phyloP scores from a whole-genome alignment of 2,113 vertebrate species.

The Hyla sarda region DNA sequence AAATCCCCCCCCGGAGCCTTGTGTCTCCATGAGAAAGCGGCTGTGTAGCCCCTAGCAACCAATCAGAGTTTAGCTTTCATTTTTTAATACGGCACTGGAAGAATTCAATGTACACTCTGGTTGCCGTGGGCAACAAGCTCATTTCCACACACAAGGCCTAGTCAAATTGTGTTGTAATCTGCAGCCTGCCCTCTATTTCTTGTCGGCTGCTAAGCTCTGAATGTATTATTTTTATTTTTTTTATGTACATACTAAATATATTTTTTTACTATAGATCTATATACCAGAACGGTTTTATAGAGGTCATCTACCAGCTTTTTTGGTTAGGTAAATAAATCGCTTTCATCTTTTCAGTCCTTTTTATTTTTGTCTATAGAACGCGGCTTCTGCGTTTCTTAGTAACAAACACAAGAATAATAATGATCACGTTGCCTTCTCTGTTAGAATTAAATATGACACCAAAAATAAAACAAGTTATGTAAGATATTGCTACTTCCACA shows the following conservation, averaged over 20 bases:
- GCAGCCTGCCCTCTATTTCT: neutral
- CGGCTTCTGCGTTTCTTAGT: neutral
- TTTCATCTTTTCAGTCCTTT: too few species aligned
- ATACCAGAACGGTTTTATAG: neutral
- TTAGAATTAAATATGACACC: slow-evolving; percentile 1
- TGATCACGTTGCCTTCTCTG: neutral
- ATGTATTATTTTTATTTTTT: neutral
- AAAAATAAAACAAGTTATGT: neutral
- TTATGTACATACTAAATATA: neutral
- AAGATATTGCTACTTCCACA: slow-evolving; percentile 10
- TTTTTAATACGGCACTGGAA: neutral
- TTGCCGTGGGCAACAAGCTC: neutral
- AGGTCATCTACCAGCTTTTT: neutral
- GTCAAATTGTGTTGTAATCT: neutral
- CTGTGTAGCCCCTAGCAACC: too few species aligned
- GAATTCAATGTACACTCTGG: neutral
- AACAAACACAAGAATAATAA: neutral
- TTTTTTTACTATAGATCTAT: neutral
- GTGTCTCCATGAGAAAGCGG: neutral
- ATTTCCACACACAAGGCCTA: neutral
- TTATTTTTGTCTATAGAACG: neutral
- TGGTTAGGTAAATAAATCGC: neutral
- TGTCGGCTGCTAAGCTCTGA: neutral
- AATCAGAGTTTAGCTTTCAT: neutral
- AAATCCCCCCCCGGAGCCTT: neutral